These are phyloP conservation scores for Melipona quadrifasciata DNA, from an alignment of 1,140 invertebrate genomes.

Conservation along the genomic window DNA sequence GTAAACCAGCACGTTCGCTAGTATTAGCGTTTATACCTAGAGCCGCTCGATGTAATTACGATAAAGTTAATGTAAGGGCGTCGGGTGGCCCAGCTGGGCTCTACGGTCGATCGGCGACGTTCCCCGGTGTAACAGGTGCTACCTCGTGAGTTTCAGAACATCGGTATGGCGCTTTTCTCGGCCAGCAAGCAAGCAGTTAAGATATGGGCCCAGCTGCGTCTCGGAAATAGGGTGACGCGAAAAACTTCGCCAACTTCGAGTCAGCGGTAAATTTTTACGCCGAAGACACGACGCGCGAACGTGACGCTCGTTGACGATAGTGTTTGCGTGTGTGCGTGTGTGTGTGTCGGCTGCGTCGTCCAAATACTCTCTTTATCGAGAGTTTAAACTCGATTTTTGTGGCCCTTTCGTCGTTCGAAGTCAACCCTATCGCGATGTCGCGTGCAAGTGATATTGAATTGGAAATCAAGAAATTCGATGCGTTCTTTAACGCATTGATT, in stretches of 20 bases:
- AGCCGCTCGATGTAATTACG: slow-evolving; percentile 72
- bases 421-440: too few species aligned
- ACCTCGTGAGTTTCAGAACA: slow-evolving; percentile 62
- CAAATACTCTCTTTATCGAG: too few species aligned
- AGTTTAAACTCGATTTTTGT: too few species aligned
- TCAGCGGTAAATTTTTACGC: slow-evolving; percentile 14
- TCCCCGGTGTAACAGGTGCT: slow-evolving; percentile 72
- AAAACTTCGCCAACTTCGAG: slow-evolving; percentile 32
- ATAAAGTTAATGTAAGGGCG: slow-evolving; percentile 74
- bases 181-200: slow-evolving; percentile 43
- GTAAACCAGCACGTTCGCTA: neutral
- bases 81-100: slow-evolving; percentile 59
- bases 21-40: slow-evolving; percentile 43
- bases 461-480: too few species aligned
- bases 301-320: neutral
- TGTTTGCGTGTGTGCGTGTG: too few species aligned
- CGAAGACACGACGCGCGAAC: neutral
- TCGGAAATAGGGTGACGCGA: slow-evolving; percentile 20
- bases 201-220: slow-evolving; percentile 48
- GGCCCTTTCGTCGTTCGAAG: too few species aligned
- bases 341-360: too few species aligned
- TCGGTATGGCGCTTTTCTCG: slow-evolving; percentile 52
- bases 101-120: slow-evolving; percentile 62
- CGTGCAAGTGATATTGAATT: too few species aligned
- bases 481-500: too few species aligned